Percentiles rank a stretch among this genome's conserved stretches.
Evolutionary conservation across 2,113 vertebrate species (phyloP).

Genomic region (Rhinichthys klamathensis): DNA sequence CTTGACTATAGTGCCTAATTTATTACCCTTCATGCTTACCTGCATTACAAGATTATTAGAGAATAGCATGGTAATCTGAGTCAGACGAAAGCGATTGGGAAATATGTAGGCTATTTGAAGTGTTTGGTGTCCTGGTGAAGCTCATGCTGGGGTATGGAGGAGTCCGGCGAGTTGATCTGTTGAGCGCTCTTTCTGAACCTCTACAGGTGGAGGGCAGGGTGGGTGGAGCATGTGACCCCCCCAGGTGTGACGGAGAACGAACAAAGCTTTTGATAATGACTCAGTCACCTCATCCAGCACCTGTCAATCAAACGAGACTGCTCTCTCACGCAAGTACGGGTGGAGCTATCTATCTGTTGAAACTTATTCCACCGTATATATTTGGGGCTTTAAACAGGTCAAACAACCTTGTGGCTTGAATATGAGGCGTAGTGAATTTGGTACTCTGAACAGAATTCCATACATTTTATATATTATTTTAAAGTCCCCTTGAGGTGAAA

Average conservation of each 20-base stretch:
- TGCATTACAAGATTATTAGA: background rate
- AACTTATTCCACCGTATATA: background rate
- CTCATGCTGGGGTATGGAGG: too few relatives aligned
- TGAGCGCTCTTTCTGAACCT: background rate
- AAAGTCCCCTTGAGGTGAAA: too few relatives aligned
- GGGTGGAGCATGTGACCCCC: slow-evolving; percentile 24
- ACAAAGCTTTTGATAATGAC: slow-evolving; percentile 22
- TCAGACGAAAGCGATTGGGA: background rate
- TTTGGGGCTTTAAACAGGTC: background rate
- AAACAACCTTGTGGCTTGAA: background rate
- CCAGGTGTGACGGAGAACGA: slow-evolving; percentile 12
- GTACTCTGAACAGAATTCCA: background rate
- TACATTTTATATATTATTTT: too few relatives aligned
- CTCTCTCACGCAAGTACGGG: slow-evolving; percentile 38
- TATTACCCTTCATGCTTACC: background rate
- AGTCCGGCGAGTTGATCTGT: background rate
- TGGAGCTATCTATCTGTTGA: slow-evolving; percentile 11
- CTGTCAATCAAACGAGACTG: slow-evolving; percentile 17
- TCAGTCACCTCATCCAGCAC: slow-evolving; percentile 16
- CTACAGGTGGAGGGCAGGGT: background rate
- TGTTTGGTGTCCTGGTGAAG: background rate
- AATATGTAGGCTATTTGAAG: background rate
- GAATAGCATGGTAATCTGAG: background rate
- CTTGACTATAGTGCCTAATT: slow-evolving; percentile 11
- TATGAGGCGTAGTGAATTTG: background rate